A percentile compares a stretch with the other conserved stretches of the same genome.
Evolutionary conservation across 2,888 invertebrate genomes (phyloP).

Genomic region (Cryptops parisi): DNA sequence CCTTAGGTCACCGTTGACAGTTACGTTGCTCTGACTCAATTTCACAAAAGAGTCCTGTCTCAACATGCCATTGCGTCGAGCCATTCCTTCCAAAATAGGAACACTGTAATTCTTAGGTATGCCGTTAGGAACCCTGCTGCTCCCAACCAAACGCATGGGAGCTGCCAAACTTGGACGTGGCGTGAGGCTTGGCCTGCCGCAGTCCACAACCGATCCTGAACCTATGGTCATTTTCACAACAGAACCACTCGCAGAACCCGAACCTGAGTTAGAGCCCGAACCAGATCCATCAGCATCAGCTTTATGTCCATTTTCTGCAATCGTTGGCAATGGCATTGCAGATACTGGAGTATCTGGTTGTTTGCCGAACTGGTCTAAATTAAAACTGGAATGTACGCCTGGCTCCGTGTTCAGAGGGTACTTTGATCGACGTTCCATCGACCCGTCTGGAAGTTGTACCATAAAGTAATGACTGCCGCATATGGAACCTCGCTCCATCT

Average conservation of each 20-base stretch:
- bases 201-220: slow-evolving; percentile 10
- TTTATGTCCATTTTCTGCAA: slow-evolving; percentile 50
- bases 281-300: slow-evolving; percentile 8
- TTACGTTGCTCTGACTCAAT: slow-evolving; percentile 59
- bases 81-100: slow-evolving; percentile 17
- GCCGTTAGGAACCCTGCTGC: slow-evolving; percentile 12
- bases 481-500: slow-evolving; percentile 79
- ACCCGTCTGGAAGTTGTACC: slow-evolving; percentile 78
- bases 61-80: slow-evolving; percentile 14
- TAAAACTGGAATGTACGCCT: slow-evolving; percentile 82
- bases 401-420: slow-evolving; percentile 84
- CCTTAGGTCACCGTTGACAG: slow-evolving; percentile 59
- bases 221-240: slow-evolving; percentile 12
- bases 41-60: slow-evolving; percentile 55
- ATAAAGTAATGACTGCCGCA: slow-evolving; percentile 64
- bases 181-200: not conserved
- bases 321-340: slow-evolving; percentile 58
- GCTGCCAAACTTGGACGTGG: slow-evolving; percentile 5
- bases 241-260: slow-evolving; percentile 5
- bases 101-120: slow-evolving; percentile 18
- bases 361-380: slow-evolving; percentile 57
- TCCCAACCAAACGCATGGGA: not conserved
- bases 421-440: slow-evolving; percentile 76
- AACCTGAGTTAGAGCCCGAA: not conserved
- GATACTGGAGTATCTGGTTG: slow-evolving; percentile 51